Evolutionary conservation across 2,888 invertebrate genomes (phyloP).

Genomic region (Andrena marginata): DNA sequence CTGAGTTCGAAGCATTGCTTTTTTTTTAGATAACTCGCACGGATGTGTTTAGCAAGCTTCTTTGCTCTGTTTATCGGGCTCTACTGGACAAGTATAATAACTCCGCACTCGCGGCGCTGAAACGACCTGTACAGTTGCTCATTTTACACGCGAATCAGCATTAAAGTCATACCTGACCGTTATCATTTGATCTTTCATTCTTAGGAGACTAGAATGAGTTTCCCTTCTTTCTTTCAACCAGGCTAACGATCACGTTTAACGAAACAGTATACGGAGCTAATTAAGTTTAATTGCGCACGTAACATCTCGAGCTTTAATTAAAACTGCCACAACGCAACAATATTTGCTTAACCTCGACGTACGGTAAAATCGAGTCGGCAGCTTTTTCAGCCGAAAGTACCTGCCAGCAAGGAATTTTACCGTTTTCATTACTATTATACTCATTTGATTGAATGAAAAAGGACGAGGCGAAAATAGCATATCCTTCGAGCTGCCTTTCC

Average conservation of each 20-base stretch:
- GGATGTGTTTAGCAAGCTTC: background rate
- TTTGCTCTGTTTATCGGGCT: background rate
- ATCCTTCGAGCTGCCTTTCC: background rate
- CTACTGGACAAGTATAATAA: background rate
- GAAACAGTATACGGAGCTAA: slow-evolving; percentile 33
- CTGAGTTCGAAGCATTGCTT: too few relatives aligned
- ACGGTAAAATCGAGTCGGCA: background rate
- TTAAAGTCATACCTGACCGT: slow-evolving; percentile 7
- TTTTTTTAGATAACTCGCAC: too few relatives aligned
- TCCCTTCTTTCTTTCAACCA: background rate
- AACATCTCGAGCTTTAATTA: slow-evolving; percentile 22
- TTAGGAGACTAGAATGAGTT: background rate
- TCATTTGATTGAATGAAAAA: background rate
- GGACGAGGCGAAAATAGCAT: background rate
- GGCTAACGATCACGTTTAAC: slow-evolving; percentile 29
- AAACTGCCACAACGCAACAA: slow-evolving; percentile 1
- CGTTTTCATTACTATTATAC: background rate
- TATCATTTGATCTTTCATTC: slow-evolving; percentile 32
- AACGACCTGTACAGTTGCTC: background rate
- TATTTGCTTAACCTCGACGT: slow-evolving; percentile 26
- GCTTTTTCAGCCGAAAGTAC: background rate
- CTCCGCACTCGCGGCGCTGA: background rate
- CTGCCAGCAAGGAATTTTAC: background rate
- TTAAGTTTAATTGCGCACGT: slow-evolving; percentile 34
- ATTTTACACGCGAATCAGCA: slow-evolving; percentile 14